Evolutionary conservation across 2,888 invertebrate genomes (phyloP), one percentile per base, ranked within the genome.

Genomic region (Poecilobothrus nobilitatus): DNA sequence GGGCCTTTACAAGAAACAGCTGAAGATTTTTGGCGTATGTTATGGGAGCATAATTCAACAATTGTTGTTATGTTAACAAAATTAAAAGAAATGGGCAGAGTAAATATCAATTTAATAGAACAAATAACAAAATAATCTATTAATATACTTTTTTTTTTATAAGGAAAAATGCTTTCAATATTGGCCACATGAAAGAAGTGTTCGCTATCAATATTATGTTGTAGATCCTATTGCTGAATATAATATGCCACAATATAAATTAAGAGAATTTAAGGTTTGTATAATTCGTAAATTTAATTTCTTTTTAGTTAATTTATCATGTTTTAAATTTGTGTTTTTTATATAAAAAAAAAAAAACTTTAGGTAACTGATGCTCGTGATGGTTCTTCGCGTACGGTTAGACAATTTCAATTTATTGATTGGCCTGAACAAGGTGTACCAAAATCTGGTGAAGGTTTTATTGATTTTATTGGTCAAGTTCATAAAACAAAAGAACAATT

Each of bases 401-500:
- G 97, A 68, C 97, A 97, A 82, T 97, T 97, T 86, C 97, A 95
- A 79, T 95, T 95, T 83, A 94, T 92, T 70, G 95, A 95, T 81
- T 95, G 95, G 95, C 95, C 95, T 0, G 99, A 91, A 79, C 96
- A 92, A 80, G 94, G 97, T 33, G 97, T 97, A 53, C 99, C 99
- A 10, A 97, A 97, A 81, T 95, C 94, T 63, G 97, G 97, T 0
- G 99, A 99, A 80, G 96, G 96, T 63, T 99, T 99, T 84, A 97
- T 99, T 75, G 98, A 99, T 83, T 99, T 99, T 84, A 94, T 99
- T 75, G 97, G 97, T 9, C 98, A 99, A 82, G 97, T 99, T 66
- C 99, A 99, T 84, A 98, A 98, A 84, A 99, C 99, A 68, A 99
- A 99, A 84, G 97, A 97, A 79, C 98, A 99, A 82, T 99, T 99